Evolutionary conservation across 1,140 invertebrate species (phyloP).

Genomic region (Bombus picipes): DNA sequence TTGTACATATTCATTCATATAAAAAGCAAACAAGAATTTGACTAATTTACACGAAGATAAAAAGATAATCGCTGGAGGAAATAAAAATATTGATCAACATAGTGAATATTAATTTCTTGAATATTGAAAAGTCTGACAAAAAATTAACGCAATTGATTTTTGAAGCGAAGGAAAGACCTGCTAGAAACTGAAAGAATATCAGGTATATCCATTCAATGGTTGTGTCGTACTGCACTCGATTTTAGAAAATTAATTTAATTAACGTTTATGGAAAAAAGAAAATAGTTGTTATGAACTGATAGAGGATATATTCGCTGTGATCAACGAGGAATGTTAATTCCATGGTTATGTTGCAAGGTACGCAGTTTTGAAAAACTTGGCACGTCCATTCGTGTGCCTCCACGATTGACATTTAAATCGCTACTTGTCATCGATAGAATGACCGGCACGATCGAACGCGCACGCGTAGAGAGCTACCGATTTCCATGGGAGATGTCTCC

Average conservation of each 20-base stretch:
- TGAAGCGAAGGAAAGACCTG: not conserved
- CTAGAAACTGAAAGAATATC: not conserved
- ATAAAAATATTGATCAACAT: too few relatives aligned
- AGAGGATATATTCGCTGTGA: too few relatives aligned
- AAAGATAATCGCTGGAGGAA: too few relatives aligned
- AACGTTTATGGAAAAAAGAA: not conserved
- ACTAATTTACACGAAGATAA: too few relatives aligned
- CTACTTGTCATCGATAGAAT: slow-evolving; percentile 41
- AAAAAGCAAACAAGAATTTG: too few relatives aligned
- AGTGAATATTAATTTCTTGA: too few relatives aligned
- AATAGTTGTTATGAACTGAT: not conserved
- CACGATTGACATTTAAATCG: slow-evolving; percentile 33
- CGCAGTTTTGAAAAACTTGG: not conserved
- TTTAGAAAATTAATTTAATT: not conserved
- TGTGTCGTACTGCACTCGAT: not conserved
- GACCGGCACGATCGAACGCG: slow-evolving; percentile 43
- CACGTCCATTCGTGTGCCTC: slow-evolving; percentile 36
- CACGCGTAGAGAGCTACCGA: slow-evolving; percentile 37
- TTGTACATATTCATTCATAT: too few relatives aligned
- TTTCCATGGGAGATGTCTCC: slow-evolving; percentile 34
- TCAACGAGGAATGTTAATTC: not conserved
- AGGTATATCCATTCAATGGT: too few relatives aligned
- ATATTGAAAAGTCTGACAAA: not conserved
- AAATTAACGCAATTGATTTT: not conserved
- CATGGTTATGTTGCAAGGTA: not conserved